phyloP scores from a whole-genome alignment of 2,797 vertebrate genomes.

The Pempheris klunzingeri region DNA sequence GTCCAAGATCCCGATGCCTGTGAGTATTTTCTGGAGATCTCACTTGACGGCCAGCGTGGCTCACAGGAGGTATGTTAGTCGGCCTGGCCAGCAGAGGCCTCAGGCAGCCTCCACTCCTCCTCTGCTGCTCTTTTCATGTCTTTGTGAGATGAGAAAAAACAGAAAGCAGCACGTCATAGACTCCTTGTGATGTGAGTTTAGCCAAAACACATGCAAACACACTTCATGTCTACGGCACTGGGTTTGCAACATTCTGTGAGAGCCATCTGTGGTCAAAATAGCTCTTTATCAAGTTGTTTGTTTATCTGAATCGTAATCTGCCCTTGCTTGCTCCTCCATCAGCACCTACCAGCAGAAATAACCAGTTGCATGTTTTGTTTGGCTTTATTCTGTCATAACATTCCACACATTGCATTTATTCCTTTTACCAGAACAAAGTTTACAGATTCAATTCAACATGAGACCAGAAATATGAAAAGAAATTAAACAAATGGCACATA shows the following conservation, averaged over 20 bases:
- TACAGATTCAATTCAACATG: not conserved
- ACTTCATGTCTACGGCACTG: not conserved
- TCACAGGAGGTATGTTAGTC: not conserved
- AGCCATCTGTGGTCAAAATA: not conserved
- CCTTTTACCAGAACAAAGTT: not conserved
- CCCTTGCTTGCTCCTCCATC: not conserved
- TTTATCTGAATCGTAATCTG: too few species aligned
- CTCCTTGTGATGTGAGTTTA: not conserved
- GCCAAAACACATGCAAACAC: not conserved
- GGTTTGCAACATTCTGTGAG: not conserved
- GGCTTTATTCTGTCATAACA: not conserved
- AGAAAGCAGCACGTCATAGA: not conserved
- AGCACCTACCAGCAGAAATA: too few species aligned
- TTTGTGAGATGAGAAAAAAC: not conserved
- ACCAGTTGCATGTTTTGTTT: not conserved
- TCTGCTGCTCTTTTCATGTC: not conserved
- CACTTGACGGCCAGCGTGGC: not conserved
- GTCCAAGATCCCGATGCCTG: conserved; percentile 97
- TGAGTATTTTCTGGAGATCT: conserved; percentile 68
- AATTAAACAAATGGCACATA: not conserved
- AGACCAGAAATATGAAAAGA: not conserved
- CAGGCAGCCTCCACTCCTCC: not conserved
- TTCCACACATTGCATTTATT: not conserved
- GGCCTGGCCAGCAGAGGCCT: not conserved
- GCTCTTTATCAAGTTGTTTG: not conserved